A percentile compares a stretch with the other conserved stretches of the same genome.
Evolutionary conservation across 1,140 invertebrate genomes (phyloP).

Genomic region (Drosophila subobscura): DNA sequence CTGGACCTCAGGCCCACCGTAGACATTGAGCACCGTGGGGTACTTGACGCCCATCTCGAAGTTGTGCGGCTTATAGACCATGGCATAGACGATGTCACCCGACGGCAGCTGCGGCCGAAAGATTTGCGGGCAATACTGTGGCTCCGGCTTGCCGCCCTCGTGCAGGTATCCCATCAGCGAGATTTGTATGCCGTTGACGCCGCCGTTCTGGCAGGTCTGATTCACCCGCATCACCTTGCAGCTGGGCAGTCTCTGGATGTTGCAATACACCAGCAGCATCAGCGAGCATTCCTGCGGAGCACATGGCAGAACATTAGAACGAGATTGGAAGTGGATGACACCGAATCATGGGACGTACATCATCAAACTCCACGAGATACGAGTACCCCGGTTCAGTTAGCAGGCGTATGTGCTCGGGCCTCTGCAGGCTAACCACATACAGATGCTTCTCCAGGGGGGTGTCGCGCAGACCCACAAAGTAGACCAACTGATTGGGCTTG

Average conservation of each 20-base stretch:
- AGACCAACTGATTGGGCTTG: constrained; percentile 88
- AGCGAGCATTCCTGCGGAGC: constrained; percentile 89
- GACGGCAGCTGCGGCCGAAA: constrained; percentile 89
- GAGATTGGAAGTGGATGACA: no score
- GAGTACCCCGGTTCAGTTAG: constrained; percentile 91
- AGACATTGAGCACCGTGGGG: constrained; percentile 97
- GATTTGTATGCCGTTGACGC: constrained; percentile 87
- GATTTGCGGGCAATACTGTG: constrained; percentile 88
- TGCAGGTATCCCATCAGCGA: constrained; percentile 88
- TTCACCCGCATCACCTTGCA: constrained; percentile 92
- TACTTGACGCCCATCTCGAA: constrained; percentile 91
- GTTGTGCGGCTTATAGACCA: constrained; percentile 95
- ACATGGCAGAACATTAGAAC: no score
- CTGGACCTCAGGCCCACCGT: constrained; percentile 99
- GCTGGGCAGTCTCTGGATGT: constrained; percentile 91
- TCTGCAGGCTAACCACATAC: constrained; percentile 90
- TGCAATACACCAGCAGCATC: constrained; percentile 95
- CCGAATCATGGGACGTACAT: constrained; percentile 83
- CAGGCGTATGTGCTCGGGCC: constrained; percentile 88
- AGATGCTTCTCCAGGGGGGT: constrained; percentile 92
- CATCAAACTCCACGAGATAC: constrained; percentile 91
- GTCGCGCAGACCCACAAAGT: constrained; percentile 92
- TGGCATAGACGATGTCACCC: constrained; percentile 92
- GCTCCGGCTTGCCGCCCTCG: constrained; percentile 86
- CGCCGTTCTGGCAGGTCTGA: constrained; percentile 84